Conservation (phyloP, 2,797 vertebrate species). For the Psittacula derbiana region DNA sequence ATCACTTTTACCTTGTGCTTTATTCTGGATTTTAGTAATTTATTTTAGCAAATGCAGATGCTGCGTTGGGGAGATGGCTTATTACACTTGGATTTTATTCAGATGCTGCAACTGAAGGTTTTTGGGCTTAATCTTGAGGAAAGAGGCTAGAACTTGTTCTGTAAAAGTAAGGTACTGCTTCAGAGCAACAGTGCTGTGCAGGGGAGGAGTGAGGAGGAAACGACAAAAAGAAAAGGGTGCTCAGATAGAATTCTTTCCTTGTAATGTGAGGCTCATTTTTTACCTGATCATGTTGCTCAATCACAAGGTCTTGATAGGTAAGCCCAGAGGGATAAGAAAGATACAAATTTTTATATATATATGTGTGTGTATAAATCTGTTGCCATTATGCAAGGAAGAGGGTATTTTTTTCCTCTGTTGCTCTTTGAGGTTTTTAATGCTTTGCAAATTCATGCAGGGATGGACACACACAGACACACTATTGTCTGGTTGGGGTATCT, state of each 20-base stretch:
- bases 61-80: not conserved
- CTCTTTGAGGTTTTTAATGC: not conserved
- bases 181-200: not conserved
- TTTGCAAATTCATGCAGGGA: not conserved
- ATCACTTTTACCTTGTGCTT: not conserved
- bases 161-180: not conserved
- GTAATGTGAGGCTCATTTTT: not conserved
- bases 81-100: not conserved
- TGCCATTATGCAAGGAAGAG: not conserved
- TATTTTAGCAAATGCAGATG: not conserved
- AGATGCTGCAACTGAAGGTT: not conserved
- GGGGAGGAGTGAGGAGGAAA: not conserved
- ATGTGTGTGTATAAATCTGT: not conserved
- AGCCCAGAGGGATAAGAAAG: not conserved
- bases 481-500: accelerated
- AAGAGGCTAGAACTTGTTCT: not conserved
- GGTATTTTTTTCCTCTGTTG: not conserved
- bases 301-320: not conserved
- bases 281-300: not conserved
- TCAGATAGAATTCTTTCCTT: not conserved
- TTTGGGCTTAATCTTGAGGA: not conserved
- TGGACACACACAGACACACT: accelerated
- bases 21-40: not conserved
- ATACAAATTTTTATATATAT: not conserved
- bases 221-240: not conserved